Evolutionary conservation across 1,140 invertebrate species (phyloP), one percentile per base, ranked within the genome.

Genomic region (Rhagoletis pomonella): DNA sequence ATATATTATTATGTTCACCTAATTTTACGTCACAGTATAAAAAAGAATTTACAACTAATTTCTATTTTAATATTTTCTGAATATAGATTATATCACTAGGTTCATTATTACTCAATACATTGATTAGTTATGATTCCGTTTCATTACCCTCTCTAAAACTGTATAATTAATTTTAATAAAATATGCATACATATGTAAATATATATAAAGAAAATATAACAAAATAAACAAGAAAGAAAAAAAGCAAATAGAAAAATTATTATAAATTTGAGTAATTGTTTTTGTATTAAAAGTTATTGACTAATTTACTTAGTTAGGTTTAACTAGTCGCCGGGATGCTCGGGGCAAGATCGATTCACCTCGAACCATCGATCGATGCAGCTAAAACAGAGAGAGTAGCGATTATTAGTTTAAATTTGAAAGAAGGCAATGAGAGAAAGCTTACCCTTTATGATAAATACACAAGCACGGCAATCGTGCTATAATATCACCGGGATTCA

Each of bases 351-450:
- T 93, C 98, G 96, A 95, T 99, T 99, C 91, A 98, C 97, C 95
- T 98, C 97, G 95, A 99, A 99, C 98, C 98, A 99, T 94, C 97
- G 96, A 94, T 99, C 98, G 94, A 98, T 98, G 95, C 98, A 98
- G 93, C 97, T 98, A 94, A 39, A 95, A 29, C 29, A 29, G 29
- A 89, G 85, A 64, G 29, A 86, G 59, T 44, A 58, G 58, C 39
- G 85, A 2, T 58, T 81, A 55, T 81, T 81, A 55, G 44, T 55
- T 14, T 55, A 19, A 12, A 4, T 81, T 55, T 81, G 10, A 55
- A 50, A n/a, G 47, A n/a, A 19, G 50, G 17, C 17, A 10, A 29
- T 4, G 6, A n/a, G 4, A 62, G 60, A 62, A 73, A 50, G 90
- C 94, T 94, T 94, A 99, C 98, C 96, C 96, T 96, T 99, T 99